Conservation (phyloP, 1,140 invertebrate genomes). For the Drosophila pachea region DNA sequence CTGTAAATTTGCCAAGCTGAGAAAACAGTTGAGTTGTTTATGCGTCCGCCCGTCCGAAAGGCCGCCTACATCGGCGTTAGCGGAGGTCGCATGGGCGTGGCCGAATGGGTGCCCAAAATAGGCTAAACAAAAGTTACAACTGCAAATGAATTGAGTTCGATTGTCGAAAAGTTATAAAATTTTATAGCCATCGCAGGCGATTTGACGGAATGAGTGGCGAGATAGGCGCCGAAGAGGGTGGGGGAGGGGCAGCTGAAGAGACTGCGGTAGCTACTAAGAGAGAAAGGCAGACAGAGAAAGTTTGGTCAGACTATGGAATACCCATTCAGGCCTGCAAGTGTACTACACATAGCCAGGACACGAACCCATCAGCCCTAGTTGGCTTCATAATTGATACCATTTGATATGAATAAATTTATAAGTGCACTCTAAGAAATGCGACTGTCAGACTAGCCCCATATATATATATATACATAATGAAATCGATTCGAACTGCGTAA, state of each 20-base stretch:
- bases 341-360: not conserved
- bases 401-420: too few species aligned
- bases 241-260: not conserved
- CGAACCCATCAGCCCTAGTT: not conserved
- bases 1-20: constrained; percentile 42
- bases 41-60: constrained; percentile 35
- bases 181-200: constrained; percentile 62
- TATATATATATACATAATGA: not conserved
- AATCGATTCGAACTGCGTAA: not conserved
- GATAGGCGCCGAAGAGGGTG: constrained; percentile 8
- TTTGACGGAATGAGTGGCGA: constrained; percentile 36
- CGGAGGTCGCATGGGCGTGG: not conserved
- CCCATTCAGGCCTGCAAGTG: not conserved
- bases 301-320: constrained; percentile 1
- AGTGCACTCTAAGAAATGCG: too few species aligned
- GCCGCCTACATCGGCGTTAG: constrained; percentile 19
- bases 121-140: constrained; percentile 28
- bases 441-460: not conserved
- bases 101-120: not conserved
- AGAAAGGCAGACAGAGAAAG: not conserved
- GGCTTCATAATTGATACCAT: too few species aligned
- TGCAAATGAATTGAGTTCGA: constrained; percentile 46
- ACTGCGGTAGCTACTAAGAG: not conserved
- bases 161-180: constrained; percentile 58
- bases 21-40: constrained; percentile 61